These are phyloP conservation scores for Leptinotarsa haldemani DNA, from an alignment of 2,888 invertebrate species.

Conservation along the genomic window DNA sequence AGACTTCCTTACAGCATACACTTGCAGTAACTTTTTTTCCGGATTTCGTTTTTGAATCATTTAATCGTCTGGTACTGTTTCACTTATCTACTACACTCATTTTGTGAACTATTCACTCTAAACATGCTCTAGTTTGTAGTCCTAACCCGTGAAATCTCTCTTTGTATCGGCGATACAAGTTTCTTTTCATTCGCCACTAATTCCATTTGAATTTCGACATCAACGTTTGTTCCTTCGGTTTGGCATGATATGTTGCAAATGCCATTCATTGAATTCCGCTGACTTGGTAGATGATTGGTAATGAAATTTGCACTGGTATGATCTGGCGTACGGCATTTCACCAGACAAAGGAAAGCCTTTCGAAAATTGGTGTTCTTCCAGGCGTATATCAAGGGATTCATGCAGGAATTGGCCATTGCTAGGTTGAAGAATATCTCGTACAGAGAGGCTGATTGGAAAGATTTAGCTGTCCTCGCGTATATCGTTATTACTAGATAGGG, in stretches of 20 bases:
- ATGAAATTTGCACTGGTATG: conserved; percentile 61
- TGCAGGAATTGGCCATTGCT: conserved; percentile 83
- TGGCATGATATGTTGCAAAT: conserved; percentile 61
- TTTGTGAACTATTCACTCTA: background rate
- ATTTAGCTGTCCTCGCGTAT: conserved; percentile 55
- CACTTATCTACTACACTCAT: background rate
- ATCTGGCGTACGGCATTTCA: conserved; percentile 75
- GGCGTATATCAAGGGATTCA: conserved; percentile 86
- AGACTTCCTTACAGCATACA: background rate
- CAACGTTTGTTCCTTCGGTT: conserved; percentile 36
- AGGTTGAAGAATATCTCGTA: conserved; percentile 68
- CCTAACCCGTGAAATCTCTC: conserved; percentile 2
- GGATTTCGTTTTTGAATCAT: background rate
- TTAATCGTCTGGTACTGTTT: background rate
- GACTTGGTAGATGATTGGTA: conserved; percentile 69
- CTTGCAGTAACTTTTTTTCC: background rate
- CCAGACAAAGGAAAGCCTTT: conserved; percentile 75
- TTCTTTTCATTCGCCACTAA: conserved; percentile 31
- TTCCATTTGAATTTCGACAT: conserved; percentile 43
- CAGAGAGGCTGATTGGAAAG: conserved; percentile 45
- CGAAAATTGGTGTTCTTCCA: conserved; percentile 87
- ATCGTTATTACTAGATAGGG: conserved; percentile 77
- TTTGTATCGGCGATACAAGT: conserved; percentile 3
- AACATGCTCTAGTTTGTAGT: conserved; percentile 7
- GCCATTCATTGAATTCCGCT: conserved; percentile 68